Conservation (phyloP, 35 echinoderm and acorn worm species). For the Apostichopus parvimensis region DNA sequence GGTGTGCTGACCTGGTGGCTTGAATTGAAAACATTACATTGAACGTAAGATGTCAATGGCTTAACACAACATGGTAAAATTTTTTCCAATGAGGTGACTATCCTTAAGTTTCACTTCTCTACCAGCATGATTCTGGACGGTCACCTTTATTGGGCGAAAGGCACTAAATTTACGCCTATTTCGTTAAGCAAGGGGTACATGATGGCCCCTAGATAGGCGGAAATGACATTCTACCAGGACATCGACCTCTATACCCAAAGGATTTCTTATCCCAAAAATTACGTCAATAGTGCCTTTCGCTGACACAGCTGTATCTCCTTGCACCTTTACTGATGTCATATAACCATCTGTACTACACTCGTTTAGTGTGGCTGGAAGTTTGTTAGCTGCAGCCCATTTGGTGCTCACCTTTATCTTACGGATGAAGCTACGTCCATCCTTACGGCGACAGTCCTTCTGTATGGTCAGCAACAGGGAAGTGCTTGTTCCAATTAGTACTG, state of each 20-base stretch:
- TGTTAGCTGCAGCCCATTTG: no score
- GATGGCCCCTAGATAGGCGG: no score
- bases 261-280: neutral
- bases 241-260: neutral
- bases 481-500: slow-evolving; percentile 13
- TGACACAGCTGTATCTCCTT: neutral
- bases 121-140: neutral
- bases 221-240: neutral
- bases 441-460: neutral
- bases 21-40: no score
- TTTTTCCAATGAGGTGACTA: neutral
- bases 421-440: neutral
- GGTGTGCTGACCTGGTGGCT: no score
- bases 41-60: no score
- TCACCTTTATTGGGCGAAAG: neutral
- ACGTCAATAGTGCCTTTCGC: neutral
- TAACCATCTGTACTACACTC: neutral
- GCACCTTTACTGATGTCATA: neutral
- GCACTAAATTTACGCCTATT: neutral
- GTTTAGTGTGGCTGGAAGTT: neutral
- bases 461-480: neutral
- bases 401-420: no score
- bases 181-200: no score
- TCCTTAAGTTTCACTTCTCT: neutral
- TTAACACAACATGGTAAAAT: no score